Conservation (phyloP, 2,113 vertebrate genomes). For the Telmatochromis brachygnathus region DNA sequence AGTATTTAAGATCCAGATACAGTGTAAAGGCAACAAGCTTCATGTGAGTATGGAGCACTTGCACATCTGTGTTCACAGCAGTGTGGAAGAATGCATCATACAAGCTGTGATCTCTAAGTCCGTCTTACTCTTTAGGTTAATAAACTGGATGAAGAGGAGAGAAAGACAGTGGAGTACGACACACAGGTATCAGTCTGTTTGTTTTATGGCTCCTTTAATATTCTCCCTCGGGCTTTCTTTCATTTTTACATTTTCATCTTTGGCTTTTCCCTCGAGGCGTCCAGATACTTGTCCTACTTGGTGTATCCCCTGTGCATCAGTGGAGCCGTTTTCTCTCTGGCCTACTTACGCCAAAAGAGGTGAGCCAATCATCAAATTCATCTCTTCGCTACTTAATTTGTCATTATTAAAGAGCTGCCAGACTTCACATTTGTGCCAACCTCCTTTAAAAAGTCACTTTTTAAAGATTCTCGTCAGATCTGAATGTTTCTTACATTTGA, state of each 20-base stretch:
- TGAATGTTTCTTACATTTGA: neutral
- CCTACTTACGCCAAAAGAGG: constrained; percentile 92
- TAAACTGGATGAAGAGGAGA: constrained; percentile 64
- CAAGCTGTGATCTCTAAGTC: rapidly evolving
- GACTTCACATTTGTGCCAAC: neutral
- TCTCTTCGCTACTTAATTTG: neutral
- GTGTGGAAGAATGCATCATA: neutral
- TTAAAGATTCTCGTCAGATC: neutral
- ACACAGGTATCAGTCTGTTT: constrained; percentile 49
- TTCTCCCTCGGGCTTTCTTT: neutral
- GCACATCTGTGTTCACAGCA: neutral
- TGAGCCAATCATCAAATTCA: constrained; percentile 35
- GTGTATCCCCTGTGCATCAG: constrained; percentile 89
- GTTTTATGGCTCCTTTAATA: neutral
- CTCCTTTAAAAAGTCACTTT: neutral
- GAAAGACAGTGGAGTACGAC: constrained; percentile 64
- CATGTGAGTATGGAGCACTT: constrained; percentile 46
- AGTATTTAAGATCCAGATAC: constrained; percentile 48
- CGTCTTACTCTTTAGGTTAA: constrained; percentile 33
- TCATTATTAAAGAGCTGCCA: neutral
- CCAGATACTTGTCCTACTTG: constrained; percentile 89
- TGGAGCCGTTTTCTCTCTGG: constrained; percentile 85
- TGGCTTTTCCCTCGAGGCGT: constrained; percentile 70
- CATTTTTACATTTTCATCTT: neutral
- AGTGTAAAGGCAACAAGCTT: constrained; percentile 29